Evolutionary conservation across 1,140 invertebrate species (phyloP).

Genomic region (Drosophila pallidifrons): DNA sequence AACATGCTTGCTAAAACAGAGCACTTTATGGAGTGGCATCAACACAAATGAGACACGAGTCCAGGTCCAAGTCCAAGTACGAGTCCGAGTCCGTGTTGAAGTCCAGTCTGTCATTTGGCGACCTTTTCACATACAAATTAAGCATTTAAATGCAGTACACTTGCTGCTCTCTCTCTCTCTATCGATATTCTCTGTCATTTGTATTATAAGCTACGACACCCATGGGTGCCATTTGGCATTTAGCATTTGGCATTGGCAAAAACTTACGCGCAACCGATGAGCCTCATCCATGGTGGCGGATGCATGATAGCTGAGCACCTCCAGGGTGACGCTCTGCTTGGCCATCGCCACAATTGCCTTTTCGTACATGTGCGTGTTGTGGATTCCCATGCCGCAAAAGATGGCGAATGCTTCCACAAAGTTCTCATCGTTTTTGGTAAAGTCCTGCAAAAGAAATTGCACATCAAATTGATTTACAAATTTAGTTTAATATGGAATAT

Average conservation of each 20-base stretch:
- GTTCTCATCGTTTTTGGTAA: conserved; percentile 96
- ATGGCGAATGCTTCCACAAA: conserved; percentile 98
- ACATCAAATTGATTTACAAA: not conserved
- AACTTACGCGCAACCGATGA: conserved; percentile 91
- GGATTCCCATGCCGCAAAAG: conserved; percentile 98
- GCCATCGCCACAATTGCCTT: conserved; percentile 96
- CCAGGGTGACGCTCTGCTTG: conserved; percentile 97
- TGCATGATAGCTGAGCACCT: conserved; percentile 98
- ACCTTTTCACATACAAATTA: conserved; percentile 62
- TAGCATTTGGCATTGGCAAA: conserved; percentile 30
- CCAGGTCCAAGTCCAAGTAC: not conserved
- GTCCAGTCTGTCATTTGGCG: conserved; percentile 18
- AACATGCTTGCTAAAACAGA: conserved; percentile 35
- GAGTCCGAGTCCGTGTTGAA: not conserved
- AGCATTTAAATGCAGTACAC: conserved; percentile 61
- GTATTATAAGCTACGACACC: conserved; percentile 20
- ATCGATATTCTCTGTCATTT: not conserved
- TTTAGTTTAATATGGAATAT: not conserved
- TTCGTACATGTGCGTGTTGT: conserved; percentile 99
- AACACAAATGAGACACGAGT: conserved; percentile 28
- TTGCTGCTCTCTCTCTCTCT: not conserved
- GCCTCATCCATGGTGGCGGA: conserved; percentile 96
- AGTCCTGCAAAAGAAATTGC: conserved; percentile 80
- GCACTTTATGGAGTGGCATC: conserved; percentile 51
- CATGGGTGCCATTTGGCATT: conserved; percentile 46